Evolutionary conservation across 2,113 vertebrate species (phyloP).

Genomic region (Xenus cinereus): DNA sequence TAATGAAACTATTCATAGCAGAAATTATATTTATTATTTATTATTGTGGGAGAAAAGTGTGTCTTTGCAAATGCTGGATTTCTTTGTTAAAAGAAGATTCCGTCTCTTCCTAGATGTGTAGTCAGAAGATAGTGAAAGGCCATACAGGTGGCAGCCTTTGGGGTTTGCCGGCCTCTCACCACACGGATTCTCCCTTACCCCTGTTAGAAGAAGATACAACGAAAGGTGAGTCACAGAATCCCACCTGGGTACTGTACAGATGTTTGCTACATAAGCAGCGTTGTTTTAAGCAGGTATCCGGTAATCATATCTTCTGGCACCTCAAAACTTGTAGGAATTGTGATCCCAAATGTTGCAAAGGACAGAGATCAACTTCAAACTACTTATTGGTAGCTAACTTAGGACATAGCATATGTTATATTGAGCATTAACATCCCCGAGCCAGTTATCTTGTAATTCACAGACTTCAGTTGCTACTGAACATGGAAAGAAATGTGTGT

Average conservation of each 20-base stretch:
- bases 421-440: not conserved
- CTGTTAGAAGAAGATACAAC: constrained; percentile 44
- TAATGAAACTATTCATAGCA: constrained; percentile 56
- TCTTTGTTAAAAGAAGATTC: not conserved
- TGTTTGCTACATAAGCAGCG: not conserved
- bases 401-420: not conserved
- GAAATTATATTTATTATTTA: constrained; percentile 54
- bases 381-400: not conserved
- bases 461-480: not conserved
- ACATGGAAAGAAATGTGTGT: not conserved
- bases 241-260: not conserved
- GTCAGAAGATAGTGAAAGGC: constrained; percentile 63
- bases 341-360: accelerated
- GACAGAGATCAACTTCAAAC: not conserved
- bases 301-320: not conserved
- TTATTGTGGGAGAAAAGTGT: not conserved
- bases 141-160: constrained; percentile 18
- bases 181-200: not conserved
- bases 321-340: not conserved
- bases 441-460: not conserved
- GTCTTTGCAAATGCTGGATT: not conserved
- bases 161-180: constrained; percentile 40
- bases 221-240: constrained; percentile 72
- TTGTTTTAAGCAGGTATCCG: not conserved
- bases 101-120: constrained; percentile 63